Percentiles rank a stretch among this genome's conserved stretches.
Conservation (phyloP, 2,888 invertebrate species). For the Adela reaumurella region DNA sequence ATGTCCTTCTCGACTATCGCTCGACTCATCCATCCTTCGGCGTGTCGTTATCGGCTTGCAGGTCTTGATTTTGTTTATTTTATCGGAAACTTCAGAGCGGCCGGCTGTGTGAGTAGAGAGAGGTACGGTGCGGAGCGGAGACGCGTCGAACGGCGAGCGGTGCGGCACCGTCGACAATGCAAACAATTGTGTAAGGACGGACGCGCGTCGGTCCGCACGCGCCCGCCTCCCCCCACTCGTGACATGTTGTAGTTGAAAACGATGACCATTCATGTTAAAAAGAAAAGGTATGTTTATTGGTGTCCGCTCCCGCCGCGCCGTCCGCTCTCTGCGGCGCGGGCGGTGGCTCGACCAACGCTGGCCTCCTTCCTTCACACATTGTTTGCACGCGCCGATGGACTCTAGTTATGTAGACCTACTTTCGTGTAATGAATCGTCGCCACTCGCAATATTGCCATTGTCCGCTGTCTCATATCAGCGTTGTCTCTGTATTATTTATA, state of each 20-base stretch:
- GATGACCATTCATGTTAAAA: constrained; percentile 20
- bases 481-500: too few species aligned
- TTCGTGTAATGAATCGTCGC: constrained; percentile 9
- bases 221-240: constrained; percentile 19
- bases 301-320: constrained; percentile 11
- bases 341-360: constrained; percentile 54
- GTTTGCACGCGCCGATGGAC: constrained; percentile 66
- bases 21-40: neutral
- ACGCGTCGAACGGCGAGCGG: constrained; percentile 8
- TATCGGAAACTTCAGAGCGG: constrained; percentile 43
- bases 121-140: constrained; percentile 15
- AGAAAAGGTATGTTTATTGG: constrained; percentile 56
- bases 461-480: too few species aligned
- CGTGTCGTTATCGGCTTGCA: neutral
- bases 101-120: neutral
- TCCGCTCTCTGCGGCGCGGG: constrained; percentile 18
- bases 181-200: constrained; percentile 59
- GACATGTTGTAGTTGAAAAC: constrained; percentile 55
- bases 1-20: constrained; percentile 29
- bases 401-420: constrained; percentile 21
- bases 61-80: constrained; percentile 2
- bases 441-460: too few species aligned
- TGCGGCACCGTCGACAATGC: constrained; percentile 28
- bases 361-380: constrained; percentile 81
- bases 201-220: constrained; percentile 40